Evolutionary conservation across 2,113 vertebrate species (phyloP).

Genomic region (Mastomys natalensis): DNA sequence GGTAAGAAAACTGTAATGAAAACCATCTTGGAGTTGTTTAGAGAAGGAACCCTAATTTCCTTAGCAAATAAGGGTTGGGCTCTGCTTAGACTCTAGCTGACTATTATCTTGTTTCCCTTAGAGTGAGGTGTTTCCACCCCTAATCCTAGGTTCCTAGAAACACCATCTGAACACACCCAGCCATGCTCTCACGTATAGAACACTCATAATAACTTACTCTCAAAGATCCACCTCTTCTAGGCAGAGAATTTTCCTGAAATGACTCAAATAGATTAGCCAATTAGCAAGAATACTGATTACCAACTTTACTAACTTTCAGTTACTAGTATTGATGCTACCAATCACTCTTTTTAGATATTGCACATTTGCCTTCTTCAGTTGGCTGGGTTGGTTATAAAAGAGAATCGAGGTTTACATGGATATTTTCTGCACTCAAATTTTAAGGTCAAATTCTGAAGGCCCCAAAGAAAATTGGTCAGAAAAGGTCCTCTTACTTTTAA

Average conservation of each 20-base stretch:
- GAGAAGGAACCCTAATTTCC: not conserved
- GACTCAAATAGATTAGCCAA: not conserved
- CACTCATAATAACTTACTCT: not conserved
- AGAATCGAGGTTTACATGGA: not conserved
- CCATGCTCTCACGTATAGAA: not conserved
- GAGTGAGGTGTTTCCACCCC: not conserved
- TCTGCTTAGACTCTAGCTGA: not conserved
- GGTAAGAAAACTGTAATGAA: constrained; percentile 12
- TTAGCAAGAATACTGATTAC: not conserved
- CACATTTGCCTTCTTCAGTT: not conserved
- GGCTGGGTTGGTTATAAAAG: not conserved
- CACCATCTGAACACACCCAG: not conserved
- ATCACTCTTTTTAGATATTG: constrained; percentile 1
- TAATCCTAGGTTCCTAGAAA: constrained; percentile 30
- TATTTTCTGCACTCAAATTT: constrained; percentile 59
- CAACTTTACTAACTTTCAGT: constrained; percentile 20
- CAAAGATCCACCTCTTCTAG: not conserved
- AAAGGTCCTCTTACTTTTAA: constrained; percentile 71
- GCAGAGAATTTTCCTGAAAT: constrained; percentile 12
- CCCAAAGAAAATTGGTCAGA: constrained; percentile 60
- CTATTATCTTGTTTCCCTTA: not conserved
- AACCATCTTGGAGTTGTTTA: not conserved
- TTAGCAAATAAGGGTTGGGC: constrained; percentile 17
- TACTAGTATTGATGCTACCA: not conserved
- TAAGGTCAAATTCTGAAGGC: constrained; percentile 61